phyloP scores from a whole-genome alignment of 2,888 invertebrate genomes.

The Baronia brevicornis region DNA sequence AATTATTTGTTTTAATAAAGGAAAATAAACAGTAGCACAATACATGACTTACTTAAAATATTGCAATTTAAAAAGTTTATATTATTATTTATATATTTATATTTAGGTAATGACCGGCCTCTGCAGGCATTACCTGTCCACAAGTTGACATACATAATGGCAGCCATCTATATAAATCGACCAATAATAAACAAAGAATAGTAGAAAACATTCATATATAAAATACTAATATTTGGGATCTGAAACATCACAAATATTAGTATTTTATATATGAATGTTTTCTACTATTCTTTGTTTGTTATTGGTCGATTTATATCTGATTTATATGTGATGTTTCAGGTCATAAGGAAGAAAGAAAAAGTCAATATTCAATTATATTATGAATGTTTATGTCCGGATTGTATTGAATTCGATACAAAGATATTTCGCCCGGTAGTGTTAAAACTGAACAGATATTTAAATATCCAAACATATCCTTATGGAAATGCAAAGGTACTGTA shows the following conservation, averaged over 20 bases:
- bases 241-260: no score
- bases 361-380: conserved; percentile 30
- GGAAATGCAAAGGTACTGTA: conserved; percentile 37
- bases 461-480: conserved; percentile 29
- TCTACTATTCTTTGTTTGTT: conserved; percentile 29
- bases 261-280: no score
- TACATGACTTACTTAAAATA: no score
- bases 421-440: conserved; percentile 18
- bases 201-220: conserved; percentile 33
- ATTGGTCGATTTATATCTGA: conserved; percentile 14
- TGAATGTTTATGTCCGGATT: conserved; percentile 30
- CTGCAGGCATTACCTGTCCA: no score
- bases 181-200: conserved; percentile 26
- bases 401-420: conserved; percentile 21
- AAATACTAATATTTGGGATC: no score
- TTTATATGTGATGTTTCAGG: conserved; percentile 3
- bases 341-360: conserved; percentile 13
- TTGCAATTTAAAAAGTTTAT: no score
- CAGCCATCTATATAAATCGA: conserved; percentile 6
- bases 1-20: no score
- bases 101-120: no score
- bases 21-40: no score
- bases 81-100: no score
- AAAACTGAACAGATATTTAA: conserved; percentile 20
- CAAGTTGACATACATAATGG: no score